Evolutionary conservation across 1,140 invertebrate genomes (phyloP), one percentile per base, ranked within the genome.

Genomic region (Drosophila serrata): DNA sequence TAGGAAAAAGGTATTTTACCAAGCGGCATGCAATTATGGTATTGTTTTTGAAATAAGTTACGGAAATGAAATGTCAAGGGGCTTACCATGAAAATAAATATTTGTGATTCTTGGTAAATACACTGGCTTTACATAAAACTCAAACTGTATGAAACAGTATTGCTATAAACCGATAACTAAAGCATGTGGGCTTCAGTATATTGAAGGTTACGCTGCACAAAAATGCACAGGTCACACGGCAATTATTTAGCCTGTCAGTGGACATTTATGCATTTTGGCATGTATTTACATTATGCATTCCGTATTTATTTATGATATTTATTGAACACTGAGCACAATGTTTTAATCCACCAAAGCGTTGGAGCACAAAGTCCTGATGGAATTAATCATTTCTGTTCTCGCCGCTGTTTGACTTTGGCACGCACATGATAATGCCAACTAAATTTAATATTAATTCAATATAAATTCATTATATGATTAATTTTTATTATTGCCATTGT

Each of bases 401-500:
- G 58, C 24, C 73, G 72, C 53, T 80, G 58, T 77, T 88, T 88
- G 80, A 88, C 70, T 88, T 75, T 76, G 79, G 24, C 19, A 7
- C 46, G 17, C 19, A 11, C 19, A 48, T 51, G 58, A 77, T 74
- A 53, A 46, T 60, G 62, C 37, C 58, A 60, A 48, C 72, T 77
- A 80, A 87, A 77, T 84, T 58, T 87, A 80, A 84, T 80, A 86
- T 87, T 82, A 88, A 88, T 87, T 84, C 63, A 88, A 80, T 90
- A 68, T 70, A 75, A 87, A 80, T 70, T 72, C 76, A 80, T 77
- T 84, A 77, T 65, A 43, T 57, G 72, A 88, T 84, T 88, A 80
- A 88, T 84, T 77, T 72, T 62, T 82, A 80, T 74, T 67, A 74
- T 70, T 60, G 69, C 39, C 57, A 72, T 69, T 75, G 45, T 74